These are phyloP conservation scores for Callosobruchus maculatus DNA, from an alignment of 2,888 invertebrate species.

Conservation along the genomic window DNA sequence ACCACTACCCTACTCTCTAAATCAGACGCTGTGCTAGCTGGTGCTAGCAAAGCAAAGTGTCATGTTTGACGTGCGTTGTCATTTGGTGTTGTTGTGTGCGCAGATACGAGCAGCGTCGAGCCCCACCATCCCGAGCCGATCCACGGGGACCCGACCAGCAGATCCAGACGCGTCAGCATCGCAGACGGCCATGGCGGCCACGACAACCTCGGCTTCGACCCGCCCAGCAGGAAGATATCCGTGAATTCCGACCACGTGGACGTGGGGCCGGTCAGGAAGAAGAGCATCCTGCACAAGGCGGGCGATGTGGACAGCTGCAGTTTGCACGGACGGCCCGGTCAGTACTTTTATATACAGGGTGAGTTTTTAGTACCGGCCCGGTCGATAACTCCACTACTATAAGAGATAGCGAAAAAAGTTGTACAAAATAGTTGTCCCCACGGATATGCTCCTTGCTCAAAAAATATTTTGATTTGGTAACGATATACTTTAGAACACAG, in stretches of 20 bases:
- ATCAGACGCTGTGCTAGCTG: too few relatives aligned
- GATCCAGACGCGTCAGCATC: slow-evolving; percentile 2
- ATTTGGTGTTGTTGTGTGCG: not conserved
- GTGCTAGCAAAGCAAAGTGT: too few relatives aligned
- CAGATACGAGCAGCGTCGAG: not conserved
- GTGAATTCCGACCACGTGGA: slow-evolving; percentile 52
- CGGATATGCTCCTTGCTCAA: too few relatives aligned
- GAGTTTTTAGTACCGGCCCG: too few relatives aligned
- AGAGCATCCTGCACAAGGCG: slow-evolving; percentile 61
- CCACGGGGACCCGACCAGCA: not conserved
- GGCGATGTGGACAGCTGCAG: slow-evolving; percentile 9
- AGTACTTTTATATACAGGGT: too few relatives aligned
- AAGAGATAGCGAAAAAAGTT: too few relatives aligned
- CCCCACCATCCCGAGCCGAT: not conserved
- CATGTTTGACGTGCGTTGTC: too few relatives aligned
- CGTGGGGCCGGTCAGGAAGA: slow-evolving; percentile 67
- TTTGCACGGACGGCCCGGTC: not conserved
- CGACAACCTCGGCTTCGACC: slow-evolving; percentile 65
- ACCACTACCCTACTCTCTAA: too few relatives aligned
- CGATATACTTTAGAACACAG: too few relatives aligned
- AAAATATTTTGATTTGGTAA: too few relatives aligned
- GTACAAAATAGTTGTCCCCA: too few relatives aligned
- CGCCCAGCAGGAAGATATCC: slow-evolving; percentile 46
- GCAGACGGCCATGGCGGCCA: slow-evolving; percentile 45
- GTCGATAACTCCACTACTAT: too few relatives aligned